Evolutionary conservation across 2,888 invertebrate species (phyloP).

Genomic region (Cabera pusaria): DNA sequence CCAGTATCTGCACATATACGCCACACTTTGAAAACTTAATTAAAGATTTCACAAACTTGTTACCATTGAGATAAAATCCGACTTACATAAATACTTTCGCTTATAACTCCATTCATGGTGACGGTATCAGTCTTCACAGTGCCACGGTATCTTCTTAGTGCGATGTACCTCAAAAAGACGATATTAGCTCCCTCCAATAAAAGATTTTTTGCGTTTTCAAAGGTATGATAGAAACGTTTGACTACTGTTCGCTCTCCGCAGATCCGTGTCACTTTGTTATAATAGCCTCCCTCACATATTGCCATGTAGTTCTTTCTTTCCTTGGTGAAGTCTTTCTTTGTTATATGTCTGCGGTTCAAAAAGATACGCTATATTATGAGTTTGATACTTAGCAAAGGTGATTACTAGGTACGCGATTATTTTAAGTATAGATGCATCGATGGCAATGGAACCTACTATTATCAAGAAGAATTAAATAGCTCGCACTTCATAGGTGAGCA

Average conservation of each 20-base stretch:
- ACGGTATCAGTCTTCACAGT: constrained; percentile 80
- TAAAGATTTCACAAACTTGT: no score
- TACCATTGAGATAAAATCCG: no score
- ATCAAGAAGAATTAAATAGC: no score
- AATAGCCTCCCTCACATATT: constrained; percentile 81
- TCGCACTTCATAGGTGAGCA: no score
- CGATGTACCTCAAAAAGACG: constrained; percentile 84
- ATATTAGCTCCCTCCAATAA: constrained; percentile 86
- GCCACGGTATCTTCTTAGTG: constrained; percentile 78
- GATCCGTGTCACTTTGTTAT: constrained; percentile 75
- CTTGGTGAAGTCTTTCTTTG: constrained; percentile 63
- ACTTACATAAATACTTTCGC: constrained; percentile 85
- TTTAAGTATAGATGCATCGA: no score
- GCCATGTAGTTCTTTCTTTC: constrained; percentile 81
- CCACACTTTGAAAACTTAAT: no score
- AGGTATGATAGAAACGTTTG: constrained; percentile 76
- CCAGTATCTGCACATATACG: no score
- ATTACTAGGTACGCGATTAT: no score
- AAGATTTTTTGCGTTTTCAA: constrained; percentile 73
- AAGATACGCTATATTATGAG: no score
- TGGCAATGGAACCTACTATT: no score
- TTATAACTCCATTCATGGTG: constrained; percentile 83
- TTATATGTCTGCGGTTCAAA: constrained; percentile 75
- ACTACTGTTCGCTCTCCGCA: constrained; percentile 69
- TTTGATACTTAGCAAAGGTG: no score